Percentiles rank a stretch among this genome's conserved stretches.
Evolutionary conservation across 2,888 invertebrate genomes (phyloP).

Genomic region (Amphipoea oculea): DNA sequence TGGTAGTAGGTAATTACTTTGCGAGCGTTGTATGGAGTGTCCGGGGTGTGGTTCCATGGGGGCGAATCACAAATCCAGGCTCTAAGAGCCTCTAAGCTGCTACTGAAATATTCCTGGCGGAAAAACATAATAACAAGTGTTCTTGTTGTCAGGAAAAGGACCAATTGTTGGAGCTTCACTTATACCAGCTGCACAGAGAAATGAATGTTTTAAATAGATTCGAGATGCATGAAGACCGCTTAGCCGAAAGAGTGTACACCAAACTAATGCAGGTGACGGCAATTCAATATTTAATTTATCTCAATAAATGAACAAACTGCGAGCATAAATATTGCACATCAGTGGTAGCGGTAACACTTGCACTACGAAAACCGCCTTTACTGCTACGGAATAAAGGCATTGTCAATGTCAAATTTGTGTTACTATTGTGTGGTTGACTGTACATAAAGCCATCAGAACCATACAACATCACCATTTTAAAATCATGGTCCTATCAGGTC

Average conservation of each 20-base stretch:
- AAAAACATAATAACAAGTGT: background rate
- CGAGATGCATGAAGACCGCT: conserved; percentile 92
- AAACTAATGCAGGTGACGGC: conserved; percentile 86
- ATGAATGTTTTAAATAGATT: conserved; percentile 93
- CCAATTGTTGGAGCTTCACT: conserved; percentile 91
- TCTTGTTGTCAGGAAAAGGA: conserved; percentile 78
- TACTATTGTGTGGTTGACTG: background rate
- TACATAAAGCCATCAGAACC: background rate
- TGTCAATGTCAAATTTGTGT: background rate
- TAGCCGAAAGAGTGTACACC: conserved; percentile 91
- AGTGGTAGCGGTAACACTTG: background rate
- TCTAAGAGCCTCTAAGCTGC: background rate
- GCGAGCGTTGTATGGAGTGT: too few species aligned
- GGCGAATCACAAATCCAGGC: background rate
- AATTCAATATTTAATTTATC: background rate
- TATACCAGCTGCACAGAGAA: conserved; percentile 93
- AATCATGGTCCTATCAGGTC: conserved; percentile 72
- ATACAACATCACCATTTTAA: background rate
- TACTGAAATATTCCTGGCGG: background rate
- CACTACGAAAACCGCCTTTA: background rate
- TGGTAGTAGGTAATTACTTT: too few species aligned
- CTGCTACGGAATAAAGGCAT: background rate
- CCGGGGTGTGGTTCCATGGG: background rate
- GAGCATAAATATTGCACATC: background rate
- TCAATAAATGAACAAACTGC: background rate